These are phyloP conservation scores for Suillia variegata DNA, from an alignment of 2,888 invertebrate genomes.

Conservation along the genomic window DNA sequence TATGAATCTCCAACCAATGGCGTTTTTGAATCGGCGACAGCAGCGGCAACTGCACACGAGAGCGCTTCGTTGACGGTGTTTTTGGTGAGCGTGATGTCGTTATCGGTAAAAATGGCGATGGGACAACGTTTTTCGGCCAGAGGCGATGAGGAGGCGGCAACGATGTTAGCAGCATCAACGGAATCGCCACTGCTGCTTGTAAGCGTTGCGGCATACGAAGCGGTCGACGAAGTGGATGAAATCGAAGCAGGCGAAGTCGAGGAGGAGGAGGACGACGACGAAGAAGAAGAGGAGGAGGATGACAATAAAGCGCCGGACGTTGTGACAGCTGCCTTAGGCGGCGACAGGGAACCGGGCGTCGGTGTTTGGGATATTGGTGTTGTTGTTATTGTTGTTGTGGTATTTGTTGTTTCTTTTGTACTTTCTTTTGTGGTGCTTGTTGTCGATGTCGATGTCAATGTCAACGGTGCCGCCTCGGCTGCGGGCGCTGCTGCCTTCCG, in stretches of 20 bases:
- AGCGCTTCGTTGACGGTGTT: constrained; percentile 25
- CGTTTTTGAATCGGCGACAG: neutral
- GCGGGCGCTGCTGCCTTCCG: too few relatives aligned
- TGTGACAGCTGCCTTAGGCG: too few relatives aligned
- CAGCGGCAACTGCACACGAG: neutral
- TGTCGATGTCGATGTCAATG: constrained; percentile 6
- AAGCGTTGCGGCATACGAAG: constrained; percentile 31
- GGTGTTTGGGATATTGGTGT: constrained; percentile 20
- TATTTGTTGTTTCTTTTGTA: constrained; percentile 14
- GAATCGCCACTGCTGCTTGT: constrained; percentile 25
- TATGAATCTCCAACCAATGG: constrained; percentile 2
- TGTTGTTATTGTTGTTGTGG: constrained; percentile 26
- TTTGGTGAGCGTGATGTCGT: constrained; percentile 54
- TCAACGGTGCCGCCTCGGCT: neutral
- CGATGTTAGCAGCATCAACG: too few relatives aligned
- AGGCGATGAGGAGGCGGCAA: constrained; percentile 14
- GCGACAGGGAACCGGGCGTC: neutral
- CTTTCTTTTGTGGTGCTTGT: constrained; percentile 18
- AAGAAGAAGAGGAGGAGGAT: constrained; percentile 16
- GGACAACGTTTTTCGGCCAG: constrained; percentile 39
- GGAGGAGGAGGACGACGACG: constrained; percentile 33
- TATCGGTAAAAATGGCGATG: constrained; percentile 50
- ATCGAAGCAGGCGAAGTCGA: constrained; percentile 28
- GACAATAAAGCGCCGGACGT: too few relatives aligned
- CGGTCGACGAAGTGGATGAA: constrained; percentile 37